Base-by-base conservation (phyloP, 2,113 vertebrate species). In the Vulpes ferrilata region DNA sequence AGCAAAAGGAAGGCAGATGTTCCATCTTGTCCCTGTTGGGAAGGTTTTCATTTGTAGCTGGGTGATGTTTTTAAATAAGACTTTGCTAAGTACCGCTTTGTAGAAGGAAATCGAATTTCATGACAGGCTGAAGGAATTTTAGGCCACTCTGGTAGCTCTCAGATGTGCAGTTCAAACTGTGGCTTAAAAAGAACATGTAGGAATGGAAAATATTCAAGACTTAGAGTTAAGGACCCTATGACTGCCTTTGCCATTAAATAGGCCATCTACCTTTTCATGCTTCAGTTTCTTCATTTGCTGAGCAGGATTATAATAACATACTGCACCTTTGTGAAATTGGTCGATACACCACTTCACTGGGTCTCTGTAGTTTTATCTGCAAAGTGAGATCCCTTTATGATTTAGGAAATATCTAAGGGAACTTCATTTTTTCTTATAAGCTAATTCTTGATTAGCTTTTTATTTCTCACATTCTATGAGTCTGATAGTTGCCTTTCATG, bases 21-120 rank as follows among this genome's bases (percentile, higher is more conserved):
- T 96, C 35, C 69, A 92, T 95, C 69, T 96, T 88, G 35, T 92
- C 86, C 69, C 97, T 90, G 71, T 90, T 84, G 95, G 93, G 96
- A 96, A 96, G 86, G 92, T 93, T 98, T 97, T 81, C 93, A 89
- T 94, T 95, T 59, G 48, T 79, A 93, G 82, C 55, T 91, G 85
- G 90, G 65, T 95, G 81, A 97, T 97, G 55, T 91, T 97, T 97
- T 97, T 62, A 97, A 97, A 79, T 90, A 96, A 97, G 91, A 82
- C 64, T 97, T 95, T 92, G 53, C 59, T 90, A 78, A 95, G 71
- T 86, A 35, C 65, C 82, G 38, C 55, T 78, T 91, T 91, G 65
- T 88, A 73, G 79, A 88, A 96, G 91, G 65, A 93, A 97, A 83
- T 91, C 25, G 1, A 95, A 89, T 95, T 85, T 90, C 76, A 85